A percentile compares a stretch with the other conserved stretches of the same genome.
phyloP scores from a whole-genome alignment of 2,113 vertebrate species.

The Pristiophorus japonicus region DNA sequence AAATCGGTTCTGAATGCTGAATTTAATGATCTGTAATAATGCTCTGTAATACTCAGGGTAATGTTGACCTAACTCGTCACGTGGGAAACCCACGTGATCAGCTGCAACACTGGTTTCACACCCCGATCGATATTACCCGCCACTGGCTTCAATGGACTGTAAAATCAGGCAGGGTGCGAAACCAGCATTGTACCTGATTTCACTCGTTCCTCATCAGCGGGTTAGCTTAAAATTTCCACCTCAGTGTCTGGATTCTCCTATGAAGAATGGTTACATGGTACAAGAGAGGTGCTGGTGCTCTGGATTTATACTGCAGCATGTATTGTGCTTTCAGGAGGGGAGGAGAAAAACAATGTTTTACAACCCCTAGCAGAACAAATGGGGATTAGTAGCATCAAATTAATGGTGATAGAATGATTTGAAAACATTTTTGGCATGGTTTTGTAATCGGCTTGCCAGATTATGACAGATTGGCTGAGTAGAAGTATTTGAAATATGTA shows the following conservation, averaged over 20 bases:
- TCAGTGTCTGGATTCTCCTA: not conserved
- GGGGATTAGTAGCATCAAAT: not conserved
- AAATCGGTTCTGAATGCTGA: too few relatives aligned
- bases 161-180: not conserved
- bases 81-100: not conserved
- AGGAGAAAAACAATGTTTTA: not conserved
- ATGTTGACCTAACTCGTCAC: not conserved
- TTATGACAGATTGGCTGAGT: not conserved
- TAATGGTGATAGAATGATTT: not conserved
- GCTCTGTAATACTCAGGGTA: not conserved
- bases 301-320: not conserved
- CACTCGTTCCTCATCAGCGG: not conserved
- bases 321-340: not conserved
- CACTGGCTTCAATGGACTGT: not conserved
- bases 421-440: constrained; percentile 6
- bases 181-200: not conserved
- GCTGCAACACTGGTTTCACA: not conserved
- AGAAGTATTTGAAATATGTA: constrained; percentile 10
- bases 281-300: not conserved
- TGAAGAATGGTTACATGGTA: not conserved
- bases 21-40: too few relatives aligned
- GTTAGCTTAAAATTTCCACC: not conserved
- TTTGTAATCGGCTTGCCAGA: constrained; percentile 12
- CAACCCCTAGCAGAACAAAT: not conserved
- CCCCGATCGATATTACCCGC: not conserved